Percentiles rank a stretch among this genome's conserved stretches.
Conservation (phyloP, 2,113 vertebrate species). For the Petrocephalus microphthalmus region DNA sequence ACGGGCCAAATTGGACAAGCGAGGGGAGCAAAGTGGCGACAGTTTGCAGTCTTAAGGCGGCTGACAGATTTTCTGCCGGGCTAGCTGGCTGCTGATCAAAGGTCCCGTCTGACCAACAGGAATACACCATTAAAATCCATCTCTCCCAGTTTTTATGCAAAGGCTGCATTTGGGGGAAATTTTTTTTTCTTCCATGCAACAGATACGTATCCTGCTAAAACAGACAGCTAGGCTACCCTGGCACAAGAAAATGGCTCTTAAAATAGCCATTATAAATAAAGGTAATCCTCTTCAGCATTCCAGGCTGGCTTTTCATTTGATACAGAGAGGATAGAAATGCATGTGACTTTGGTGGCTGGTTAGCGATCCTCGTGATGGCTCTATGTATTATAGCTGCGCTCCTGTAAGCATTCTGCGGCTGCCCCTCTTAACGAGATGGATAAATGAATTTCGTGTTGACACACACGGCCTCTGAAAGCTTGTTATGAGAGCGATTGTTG, state of each 20-base stretch:
- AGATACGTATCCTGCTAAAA: neutral
- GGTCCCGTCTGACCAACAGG: neutral
- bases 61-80: neutral
- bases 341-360: constrained; percentile 13
- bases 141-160: neutral
- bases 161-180: neutral
- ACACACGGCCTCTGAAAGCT: constrained; percentile 83
- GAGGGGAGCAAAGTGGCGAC: neutral
- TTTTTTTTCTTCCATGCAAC: neutral
- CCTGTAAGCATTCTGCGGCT: constrained; percentile 66
- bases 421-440: constrained; percentile 89
- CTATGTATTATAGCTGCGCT: constrained; percentile 37
- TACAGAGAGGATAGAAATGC: constrained; percentile 29
- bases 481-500: constrained; percentile 97
- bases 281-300: neutral
- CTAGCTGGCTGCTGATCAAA: neutral
- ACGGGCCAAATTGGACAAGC: neutral
- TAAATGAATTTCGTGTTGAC: constrained; percentile 91
- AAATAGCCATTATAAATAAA: neutral
- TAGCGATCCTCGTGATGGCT: constrained; percentile 41
- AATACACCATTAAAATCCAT: constrained; percentile 4
- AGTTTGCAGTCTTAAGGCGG: neutral
- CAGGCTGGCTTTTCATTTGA: constrained; percentile 25
- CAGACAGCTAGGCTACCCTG: neutral
- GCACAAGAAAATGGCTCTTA: neutral